These are phyloP conservation scores for Ormyrus nitidulus DNA, from an alignment of 2,888 invertebrate genomes.

Conservation along the genomic window DNA sequence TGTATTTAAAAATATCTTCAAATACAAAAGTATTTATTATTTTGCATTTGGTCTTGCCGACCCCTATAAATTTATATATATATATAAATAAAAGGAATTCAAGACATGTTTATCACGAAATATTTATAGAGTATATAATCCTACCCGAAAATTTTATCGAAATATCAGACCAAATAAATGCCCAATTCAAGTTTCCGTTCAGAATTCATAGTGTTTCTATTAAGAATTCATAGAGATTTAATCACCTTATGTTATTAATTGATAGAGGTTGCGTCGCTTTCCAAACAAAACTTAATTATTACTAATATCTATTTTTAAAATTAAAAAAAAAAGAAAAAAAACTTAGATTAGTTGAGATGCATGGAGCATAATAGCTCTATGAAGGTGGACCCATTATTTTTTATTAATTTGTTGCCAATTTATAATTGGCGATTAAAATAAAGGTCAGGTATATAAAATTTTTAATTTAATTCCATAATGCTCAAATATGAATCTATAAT, in stretches of 20 bases:
- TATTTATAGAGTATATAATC: conserved; percentile 20
- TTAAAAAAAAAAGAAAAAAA: no score
- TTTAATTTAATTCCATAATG: conserved; percentile 27
- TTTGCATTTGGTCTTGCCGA: conserved; percentile 49
- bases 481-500: not conserved
- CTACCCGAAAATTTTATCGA: conserved; percentile 14
- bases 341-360: conserved; percentile 31
- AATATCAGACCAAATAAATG: conserved; percentile 71
- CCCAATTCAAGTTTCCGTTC: conserved; percentile 65
- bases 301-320: conserved; percentile 2
- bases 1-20: conserved; percentile 47
- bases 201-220: not conserved
- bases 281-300: conserved; percentile 17
- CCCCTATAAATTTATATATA: conserved; percentile 35
- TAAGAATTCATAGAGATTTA: not conserved
- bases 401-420: conserved; percentile 14
- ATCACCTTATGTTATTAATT: conserved; percentile 14
- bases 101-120: not conserved
- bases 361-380: conserved; percentile 10
- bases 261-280: not conserved
- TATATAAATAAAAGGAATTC: conserved; percentile 7
- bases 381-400: not conserved
- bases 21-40: conserved; percentile 32
- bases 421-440: not conserved
- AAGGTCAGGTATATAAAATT: not conserved